Evolutionary conservation across 2,113 vertebrate species (phyloP), one percentile per base, ranked within the genome.

Genomic region (Terrapene triunguis): DNA sequence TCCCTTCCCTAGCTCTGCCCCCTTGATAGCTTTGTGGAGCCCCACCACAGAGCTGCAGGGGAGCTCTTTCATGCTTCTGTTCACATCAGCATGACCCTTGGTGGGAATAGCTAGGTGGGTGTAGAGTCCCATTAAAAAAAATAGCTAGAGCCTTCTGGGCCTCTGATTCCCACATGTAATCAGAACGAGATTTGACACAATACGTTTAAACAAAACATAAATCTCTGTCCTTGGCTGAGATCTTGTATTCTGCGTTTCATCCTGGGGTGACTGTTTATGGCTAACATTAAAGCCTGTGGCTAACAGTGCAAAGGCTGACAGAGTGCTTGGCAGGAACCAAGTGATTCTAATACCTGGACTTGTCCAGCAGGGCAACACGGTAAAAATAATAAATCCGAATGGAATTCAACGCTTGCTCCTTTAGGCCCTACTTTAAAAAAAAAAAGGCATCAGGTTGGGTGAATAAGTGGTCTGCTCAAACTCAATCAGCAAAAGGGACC

Each of bases 301-400:
- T 51, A 72, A 84, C 13, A 85, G 38, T 4, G 65, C 44, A 72
- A 42, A 48, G 57, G 3, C 44, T 88, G 85, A 90, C 81, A 65
- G 74, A 0, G 0, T 42, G 91, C 2, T 78, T 95, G 92, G 38
- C 91, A 97, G 69, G 82, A 91, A 54, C 29, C 32, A 83, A 94
- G 65, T 50, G 47, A 87, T 89, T 96, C 87, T 69, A 69, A 72
- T 81, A n/a, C 53, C 87, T 79, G 47, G 78, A 69, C 35, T 88
- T 90, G 87, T 89, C 79, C 92, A 72, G 44, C 78, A 44, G 48
- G 79, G 14, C 48, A 88, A 96, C 92, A 81, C 27, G 29, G 44
- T 91, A 85, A 95, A 96, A 62, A 80, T 69, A 88, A 92, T 47
- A 95, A 92, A 94, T 92, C 72, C 54, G 79, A 85, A 16, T 47